A percentile compares a stretch with the other conserved stretches of the same genome.
Evolutionary conservation across 2,113 vertebrate species (phyloP).

Genomic region (Tauraco erythrolophus): DNA sequence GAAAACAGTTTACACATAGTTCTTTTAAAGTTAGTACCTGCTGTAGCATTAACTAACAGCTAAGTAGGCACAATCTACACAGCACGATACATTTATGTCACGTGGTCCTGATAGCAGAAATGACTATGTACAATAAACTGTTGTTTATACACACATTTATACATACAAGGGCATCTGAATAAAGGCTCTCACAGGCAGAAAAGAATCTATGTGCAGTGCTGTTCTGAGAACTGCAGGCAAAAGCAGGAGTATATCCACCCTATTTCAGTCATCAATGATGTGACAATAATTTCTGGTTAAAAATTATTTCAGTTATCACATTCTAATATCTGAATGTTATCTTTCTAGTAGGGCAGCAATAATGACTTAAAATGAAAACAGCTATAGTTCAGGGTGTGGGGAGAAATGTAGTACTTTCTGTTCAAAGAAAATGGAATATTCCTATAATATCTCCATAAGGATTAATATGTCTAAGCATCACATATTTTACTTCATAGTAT

Average conservation of each 20-base stretch:
- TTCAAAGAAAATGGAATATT: background rate
- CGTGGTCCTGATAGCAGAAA: background rate
- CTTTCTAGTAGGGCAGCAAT: background rate
- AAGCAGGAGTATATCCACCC: background rate
- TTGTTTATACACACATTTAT: background rate
- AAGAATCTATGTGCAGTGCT: conserved; percentile 25
- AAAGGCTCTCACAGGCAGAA: background rate
- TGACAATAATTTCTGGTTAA: background rate
- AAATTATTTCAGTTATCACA: background rate
- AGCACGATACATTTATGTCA: background rate
- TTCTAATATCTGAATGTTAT: background rate
- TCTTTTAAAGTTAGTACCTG: conserved; percentile 24
- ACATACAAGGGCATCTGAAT: background rate
- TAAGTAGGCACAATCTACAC: background rate
- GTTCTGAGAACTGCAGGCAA: background rate
- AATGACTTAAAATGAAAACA: background rate
- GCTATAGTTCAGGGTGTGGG: background rate
- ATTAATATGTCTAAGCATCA: background rate
- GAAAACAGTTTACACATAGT: conserved; percentile 2
- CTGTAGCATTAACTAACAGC: conserved; percentile 17
- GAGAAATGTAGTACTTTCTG: background rate
- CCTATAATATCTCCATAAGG: background rate
- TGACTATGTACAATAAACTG: background rate
- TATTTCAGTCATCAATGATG: background rate
- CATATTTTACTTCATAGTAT: background rate